Evolutionary conservation across 1,140 invertebrate species (phyloP).

Genomic region (Proales similis): DNA sequence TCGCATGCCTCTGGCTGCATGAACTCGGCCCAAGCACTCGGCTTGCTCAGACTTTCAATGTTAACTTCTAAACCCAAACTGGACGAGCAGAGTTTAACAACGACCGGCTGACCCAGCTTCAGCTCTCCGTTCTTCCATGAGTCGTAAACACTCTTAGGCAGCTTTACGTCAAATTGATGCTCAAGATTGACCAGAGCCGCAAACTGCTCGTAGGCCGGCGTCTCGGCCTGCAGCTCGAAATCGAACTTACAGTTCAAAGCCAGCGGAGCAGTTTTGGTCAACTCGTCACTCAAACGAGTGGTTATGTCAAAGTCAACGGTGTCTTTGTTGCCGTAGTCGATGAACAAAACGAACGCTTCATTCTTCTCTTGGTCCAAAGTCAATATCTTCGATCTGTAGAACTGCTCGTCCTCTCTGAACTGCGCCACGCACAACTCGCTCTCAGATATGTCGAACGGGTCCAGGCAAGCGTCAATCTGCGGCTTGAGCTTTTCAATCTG

Average conservation of each 20-base stretch:
- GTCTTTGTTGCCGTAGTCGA: conserved; percentile 29
- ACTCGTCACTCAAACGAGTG: conserved; percentile 17
- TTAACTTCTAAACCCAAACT: too few species aligned
- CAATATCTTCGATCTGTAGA: conserved; percentile 29
- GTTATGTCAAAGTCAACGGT: conserved; percentile 10
- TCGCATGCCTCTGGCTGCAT: too few species aligned
- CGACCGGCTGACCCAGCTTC: too few species aligned
- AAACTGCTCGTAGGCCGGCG: background rate
- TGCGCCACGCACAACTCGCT: conserved; percentile 16
- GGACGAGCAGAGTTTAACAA: too few species aligned
- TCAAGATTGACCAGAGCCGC: conserved; percentile 23
- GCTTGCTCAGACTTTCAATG: too few species aligned
- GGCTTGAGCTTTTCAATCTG: conserved; percentile 17
- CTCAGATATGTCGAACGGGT: background rate
- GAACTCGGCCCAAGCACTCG: too few species aligned
- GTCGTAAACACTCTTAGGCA: background rate
- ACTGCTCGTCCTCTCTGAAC: conserved; percentile 5
- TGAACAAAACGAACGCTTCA: conserved; percentile 9
- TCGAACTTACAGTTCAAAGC: conserved; percentile 1
- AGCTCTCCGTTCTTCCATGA: too few species aligned
- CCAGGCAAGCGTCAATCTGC: conserved; percentile 8
- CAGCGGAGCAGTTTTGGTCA: background rate
- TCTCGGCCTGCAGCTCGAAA: background rate
- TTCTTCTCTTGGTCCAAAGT: background rate
- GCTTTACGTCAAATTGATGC: background rate